Evolutionary conservation across 2,113 vertebrate species (phyloP).

Genomic region (Pterocles gutturalis): DNA sequence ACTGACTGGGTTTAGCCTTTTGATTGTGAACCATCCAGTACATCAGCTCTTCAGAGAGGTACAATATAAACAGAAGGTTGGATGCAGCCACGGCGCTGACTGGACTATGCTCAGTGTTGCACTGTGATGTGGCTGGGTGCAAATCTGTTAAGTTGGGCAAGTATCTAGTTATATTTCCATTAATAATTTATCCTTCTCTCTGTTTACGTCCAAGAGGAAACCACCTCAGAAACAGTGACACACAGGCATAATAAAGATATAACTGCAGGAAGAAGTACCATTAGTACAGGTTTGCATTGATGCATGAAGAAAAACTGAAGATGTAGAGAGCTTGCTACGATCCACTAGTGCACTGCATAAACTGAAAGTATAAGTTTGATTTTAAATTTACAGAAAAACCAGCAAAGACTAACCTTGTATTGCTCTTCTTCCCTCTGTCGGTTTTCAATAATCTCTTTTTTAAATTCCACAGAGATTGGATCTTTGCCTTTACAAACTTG

Average conservation of each 20-base stretch:
- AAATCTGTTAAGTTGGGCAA: background rate
- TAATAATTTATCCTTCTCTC: background rate
- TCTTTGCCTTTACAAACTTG: slow-evolving; percentile 84
- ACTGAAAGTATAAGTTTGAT: background rate
- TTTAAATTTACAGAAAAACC: background rate
- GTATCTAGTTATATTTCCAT: background rate
- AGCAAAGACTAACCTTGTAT: slow-evolving; percentile 79
- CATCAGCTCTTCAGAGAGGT: background rate
- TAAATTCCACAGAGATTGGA: slow-evolving; percentile 71
- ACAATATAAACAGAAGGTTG: background rate
- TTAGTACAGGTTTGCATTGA: background rate
- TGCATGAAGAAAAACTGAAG: background rate
- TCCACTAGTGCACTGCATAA: background rate
- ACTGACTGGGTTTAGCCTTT: background rate
- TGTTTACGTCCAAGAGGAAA: background rate
- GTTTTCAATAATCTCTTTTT: slow-evolving; percentile 78
- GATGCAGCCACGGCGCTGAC: background rate
- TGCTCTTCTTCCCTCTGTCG: slow-evolving; percentile 68
- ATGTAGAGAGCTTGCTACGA: background rate
- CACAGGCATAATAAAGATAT: background rate
- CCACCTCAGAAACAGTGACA: background rate
- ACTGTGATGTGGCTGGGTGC: background rate
- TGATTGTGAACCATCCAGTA: background rate
- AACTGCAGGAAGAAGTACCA: background rate
- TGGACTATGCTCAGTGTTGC: background rate